Base-by-base conservation (phyloP, 1,140 invertebrate genomes). In the Caerostris extrusa region DNA sequence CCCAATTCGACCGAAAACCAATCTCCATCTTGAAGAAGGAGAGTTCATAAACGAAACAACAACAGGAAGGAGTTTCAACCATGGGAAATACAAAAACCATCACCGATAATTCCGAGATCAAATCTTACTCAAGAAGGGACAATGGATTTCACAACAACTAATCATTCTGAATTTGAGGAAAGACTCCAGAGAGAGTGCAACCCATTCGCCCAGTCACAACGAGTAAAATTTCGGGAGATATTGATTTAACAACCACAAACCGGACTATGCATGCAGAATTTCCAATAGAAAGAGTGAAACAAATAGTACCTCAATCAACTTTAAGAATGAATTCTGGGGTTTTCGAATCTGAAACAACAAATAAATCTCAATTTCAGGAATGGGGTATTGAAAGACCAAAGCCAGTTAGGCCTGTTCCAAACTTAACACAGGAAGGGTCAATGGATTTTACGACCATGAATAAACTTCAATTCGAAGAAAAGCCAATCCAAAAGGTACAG, bases 1-100 rank as follows among this genome's bases (percentile, higher is more conserved):
- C 19, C 93, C 94, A 7, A 71, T 94, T 56, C 60, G 94, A 0
- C 94, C 93, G 1, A 77, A 71, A 64, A 94, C 82, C 60, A 88
- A 87, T 88, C 94, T 94, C 34, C 91, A 94, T 50, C 19, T 94
- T 14, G 88, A 90, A 67, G 85, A 67, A 34, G 93, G 95, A 7
- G 95, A 95, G 17, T 95, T 96, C 89, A 95, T 95, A 12, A 95
- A 95, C 94, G 94, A 95, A 71, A 96, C 96, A 14, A 96, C 96
- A 17, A 95, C 95, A 64, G 95, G 95, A 87, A 95, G 95, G 96
- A 96, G 95, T 96, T 95, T 93, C 95, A 95, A 50, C 95, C 93
- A 90, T 96, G 96, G 96, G 95, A 95, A 89, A 93, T 95, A 7
- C 95, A 95, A 81, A 94, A 95, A 87, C 95, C 61, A 95, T 95